These are phyloP conservation scores for Antheraea pernyi DNA, from an alignment of 1,140 invertebrate species.

Conservation along the genomic window DNA sequence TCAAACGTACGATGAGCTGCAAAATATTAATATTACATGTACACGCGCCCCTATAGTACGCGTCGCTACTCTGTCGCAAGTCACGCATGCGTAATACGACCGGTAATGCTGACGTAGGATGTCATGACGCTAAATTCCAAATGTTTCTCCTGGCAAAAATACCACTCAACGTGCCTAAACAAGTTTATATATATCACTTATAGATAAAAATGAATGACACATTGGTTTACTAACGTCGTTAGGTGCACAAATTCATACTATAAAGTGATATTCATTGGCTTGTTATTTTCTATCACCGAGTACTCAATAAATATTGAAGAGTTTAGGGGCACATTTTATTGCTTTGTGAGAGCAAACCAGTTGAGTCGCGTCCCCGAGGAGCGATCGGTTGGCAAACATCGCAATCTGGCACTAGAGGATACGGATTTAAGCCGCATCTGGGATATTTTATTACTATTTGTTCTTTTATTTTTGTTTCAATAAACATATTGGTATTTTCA, in stretches of 20 bases:
- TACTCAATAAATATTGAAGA: slow-evolving; percentile 34
- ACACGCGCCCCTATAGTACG: no score
- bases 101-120: no score
- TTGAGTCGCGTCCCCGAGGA: slow-evolving; percentile 53
- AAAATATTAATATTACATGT: no score
- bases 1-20: no score
- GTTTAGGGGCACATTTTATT: slow-evolving; percentile 47
- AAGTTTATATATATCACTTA: no score
- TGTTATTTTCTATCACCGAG: slow-evolving; percentile 24
- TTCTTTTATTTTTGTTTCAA: slow-evolving; percentile 1
- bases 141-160: no score
- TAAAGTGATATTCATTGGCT: slow-evolving; percentile 14
- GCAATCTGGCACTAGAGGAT: slow-evolving; percentile 43
- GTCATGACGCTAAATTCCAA: no score
- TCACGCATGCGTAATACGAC: no score
- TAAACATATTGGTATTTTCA: neutral
- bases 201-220: neutral
- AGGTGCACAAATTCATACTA: neutral
- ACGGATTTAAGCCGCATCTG: slow-evolving; percentile 10
- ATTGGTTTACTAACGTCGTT: neutral
- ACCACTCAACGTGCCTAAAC: no score
- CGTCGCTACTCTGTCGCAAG: no score
- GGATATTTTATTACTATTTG: slow-evolving; percentile 11
- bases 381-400: slow-evolving; percentile 64
- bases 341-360: slow-evolving; percentile 45